Evolutionary conservation across 2,113 vertebrate species (phyloP), one percentile per base, ranked within the genome.

Genomic region (Haemorhous mexicanus): DNA sequence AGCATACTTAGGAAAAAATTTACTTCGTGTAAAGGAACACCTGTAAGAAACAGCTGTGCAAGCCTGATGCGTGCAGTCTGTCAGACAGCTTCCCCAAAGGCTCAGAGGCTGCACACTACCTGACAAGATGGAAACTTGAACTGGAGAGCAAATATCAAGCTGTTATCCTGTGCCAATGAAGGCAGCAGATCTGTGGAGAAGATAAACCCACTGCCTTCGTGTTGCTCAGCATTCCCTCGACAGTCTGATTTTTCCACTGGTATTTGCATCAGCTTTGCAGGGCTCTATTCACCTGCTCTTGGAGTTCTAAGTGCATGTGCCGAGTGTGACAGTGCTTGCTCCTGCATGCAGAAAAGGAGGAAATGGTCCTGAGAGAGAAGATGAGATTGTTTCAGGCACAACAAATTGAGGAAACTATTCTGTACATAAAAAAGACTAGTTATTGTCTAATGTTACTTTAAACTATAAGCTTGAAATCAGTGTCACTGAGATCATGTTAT

Each of bases 121-220:
- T 70, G 63, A 84, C 55, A 77, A 89, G 33, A 11, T 33, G 10
- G 47, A 81, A 89, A 49, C 10, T 84, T 74, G 79, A 84, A 84
- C 0, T 44, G 41, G 28, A 44, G 56, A 94, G 56, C 46, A 84
- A 53, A 63, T 44, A 84, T 72, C 61, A 86, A 86, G 39, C 11
- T n/a, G 50, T 28, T 32, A 27, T 67, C 24, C n/a, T 67, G 72
- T 2, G 2, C 72, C 81, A 92, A 16, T 26, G 32, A 92, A 93
- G 33, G 63, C 3, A 5, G 64, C 33, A 84, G 67, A 73, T 24
- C 43, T 47, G 30, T 16, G 2, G 3, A 84, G 35, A 86, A 17
- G 24, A 67, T 16, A 46, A 33, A n/a, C 23, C 6, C 32, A 33
- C 12, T 1, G 0, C 6, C 32, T 61, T 89, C 0, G 0, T 12